phyloP scores from a whole-genome alignment of 2,797 vertebrate genomes.

The Sciurus vulgaris region DNA sequence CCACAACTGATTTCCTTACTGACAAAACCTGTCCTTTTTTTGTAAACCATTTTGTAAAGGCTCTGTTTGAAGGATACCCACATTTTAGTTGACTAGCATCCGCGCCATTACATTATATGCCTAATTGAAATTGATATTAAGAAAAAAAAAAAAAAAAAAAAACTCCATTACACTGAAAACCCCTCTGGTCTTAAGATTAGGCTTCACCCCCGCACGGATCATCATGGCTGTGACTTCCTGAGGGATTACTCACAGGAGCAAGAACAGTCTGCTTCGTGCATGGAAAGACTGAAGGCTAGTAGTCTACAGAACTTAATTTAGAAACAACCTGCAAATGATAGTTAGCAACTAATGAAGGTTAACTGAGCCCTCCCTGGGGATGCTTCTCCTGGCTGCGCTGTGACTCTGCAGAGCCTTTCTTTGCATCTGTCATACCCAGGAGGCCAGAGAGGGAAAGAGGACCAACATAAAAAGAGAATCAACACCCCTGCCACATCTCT shows the following conservation, averaged over 20 bases:
- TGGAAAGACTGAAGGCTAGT: constrained; percentile 61
- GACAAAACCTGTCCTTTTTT: constrained; percentile 24
- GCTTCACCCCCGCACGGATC: constrained; percentile 44
- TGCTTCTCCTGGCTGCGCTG: constrained; percentile 26
- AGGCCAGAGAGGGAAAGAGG: background rate
- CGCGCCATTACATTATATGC: background rate
- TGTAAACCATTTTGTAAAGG: background rate
- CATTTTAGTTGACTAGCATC: constrained; percentile 42
- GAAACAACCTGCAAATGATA: constrained; percentile 72
- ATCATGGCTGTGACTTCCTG: constrained; percentile 54
- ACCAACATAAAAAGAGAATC: background rate
- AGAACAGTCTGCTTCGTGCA: constrained; percentile 45
- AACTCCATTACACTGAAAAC: constrained; percentile 47
- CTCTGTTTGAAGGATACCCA: constrained; percentile 15
- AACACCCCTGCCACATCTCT: background rate
- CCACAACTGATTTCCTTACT: background rate
- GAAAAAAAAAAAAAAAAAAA: background rate
- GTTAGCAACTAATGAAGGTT: constrained; percentile 73
- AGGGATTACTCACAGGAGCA: constrained; percentile 70
- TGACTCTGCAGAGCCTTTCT: constrained; percentile 39
- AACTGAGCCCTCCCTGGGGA: constrained; percentile 62
- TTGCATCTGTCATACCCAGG: constrained; percentile 49
- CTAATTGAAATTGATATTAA: constrained; percentile 49
- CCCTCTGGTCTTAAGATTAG: constrained; percentile 16
- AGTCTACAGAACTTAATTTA: constrained; percentile 75